Percentiles rank a stretch among this genome's conserved stretches.
These are phyloP conservation scores for Dendroctonus ponderosae DNA, from an alignment of 1,140 invertebrate genomes.

Conservation along the genomic window DNA sequence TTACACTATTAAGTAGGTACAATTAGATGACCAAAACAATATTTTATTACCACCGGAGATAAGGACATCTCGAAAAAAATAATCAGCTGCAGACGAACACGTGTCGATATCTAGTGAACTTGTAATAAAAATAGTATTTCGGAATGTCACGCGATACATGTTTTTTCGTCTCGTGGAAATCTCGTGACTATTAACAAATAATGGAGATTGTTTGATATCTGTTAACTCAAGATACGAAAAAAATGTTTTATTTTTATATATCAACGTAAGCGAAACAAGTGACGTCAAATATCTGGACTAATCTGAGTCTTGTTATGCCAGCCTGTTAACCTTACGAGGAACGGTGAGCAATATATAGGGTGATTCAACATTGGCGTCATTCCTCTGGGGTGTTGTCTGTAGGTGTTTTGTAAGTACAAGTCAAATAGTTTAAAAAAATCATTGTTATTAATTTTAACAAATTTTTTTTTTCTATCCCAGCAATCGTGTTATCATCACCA, in stretches of 20 bases:
- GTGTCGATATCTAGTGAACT: neutral
- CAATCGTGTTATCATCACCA: too few relatives aligned
- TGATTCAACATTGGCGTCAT: too few relatives aligned
- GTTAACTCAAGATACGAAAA: constrained; percentile 4
- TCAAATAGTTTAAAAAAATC: too few relatives aligned
- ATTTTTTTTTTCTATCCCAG: too few relatives aligned
- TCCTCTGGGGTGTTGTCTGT: too few relatives aligned
- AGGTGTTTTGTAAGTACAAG: too few relatives aligned
- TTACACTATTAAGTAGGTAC: neutral
- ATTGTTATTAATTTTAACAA: too few relatives aligned
- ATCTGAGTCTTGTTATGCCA: neutral
- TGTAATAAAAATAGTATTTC: neutral
- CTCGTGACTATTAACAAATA: constrained; percentile 1
- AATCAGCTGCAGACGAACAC: neutral
- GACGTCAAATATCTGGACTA: neutral
- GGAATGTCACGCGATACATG: constrained; percentile 2
- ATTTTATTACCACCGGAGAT: neutral
- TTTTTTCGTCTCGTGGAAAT: constrained; percentile 11
- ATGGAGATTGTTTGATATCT: neutral
- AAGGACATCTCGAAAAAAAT: neutral
- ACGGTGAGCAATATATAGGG: too few relatives aligned
- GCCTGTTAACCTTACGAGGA: too few relatives aligned
- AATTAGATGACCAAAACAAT: neutral
- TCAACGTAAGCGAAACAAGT: neutral
- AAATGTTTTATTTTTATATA: neutral